These are phyloP conservation scores for Sinelater perroti DNA, from an alignment of 2,888 invertebrate species.

Conservation along the genomic window DNA sequence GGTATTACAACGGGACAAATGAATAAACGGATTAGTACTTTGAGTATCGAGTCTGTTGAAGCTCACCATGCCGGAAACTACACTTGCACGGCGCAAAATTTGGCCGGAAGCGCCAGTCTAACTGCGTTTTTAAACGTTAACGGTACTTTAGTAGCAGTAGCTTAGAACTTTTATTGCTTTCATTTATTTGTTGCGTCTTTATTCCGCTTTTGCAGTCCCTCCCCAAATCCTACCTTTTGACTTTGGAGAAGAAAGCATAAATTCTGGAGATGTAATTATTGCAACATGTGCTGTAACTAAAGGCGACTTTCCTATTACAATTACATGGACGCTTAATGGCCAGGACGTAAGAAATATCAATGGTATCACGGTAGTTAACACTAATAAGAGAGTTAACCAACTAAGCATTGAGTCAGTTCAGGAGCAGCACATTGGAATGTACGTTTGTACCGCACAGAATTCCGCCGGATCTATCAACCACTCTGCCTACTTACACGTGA, in stretches of 20 bases:
- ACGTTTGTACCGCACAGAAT: conserved; percentile 64
- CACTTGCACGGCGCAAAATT: conserved; percentile 65
- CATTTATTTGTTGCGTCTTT: conserved; percentile 35
- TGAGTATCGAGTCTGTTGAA: conserved; percentile 68
- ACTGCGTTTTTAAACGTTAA: conserved; percentile 64
- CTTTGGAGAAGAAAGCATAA: conserved; percentile 79
- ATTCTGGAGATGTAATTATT: conserved; percentile 80
- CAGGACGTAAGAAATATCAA: conserved; percentile 61
- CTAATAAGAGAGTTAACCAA: conserved; percentile 62
- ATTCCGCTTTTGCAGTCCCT: conserved; percentile 62
- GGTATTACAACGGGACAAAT: conserved; percentile 66
- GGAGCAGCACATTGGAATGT: conserved; percentile 62
- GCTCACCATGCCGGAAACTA: conserved; percentile 66
- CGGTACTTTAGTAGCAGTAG: conserved; percentile 60
- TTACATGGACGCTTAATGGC: conserved; percentile 74
- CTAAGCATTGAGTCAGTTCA: conserved; percentile 63
- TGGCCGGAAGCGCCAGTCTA: conserved; percentile 62
- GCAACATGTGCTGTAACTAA: conserved; percentile 79
- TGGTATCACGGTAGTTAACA: conserved; percentile 55
- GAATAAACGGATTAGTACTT: conserved; percentile 70
- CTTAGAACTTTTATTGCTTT: conserved; percentile 5
- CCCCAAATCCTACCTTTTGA: conserved; percentile 77
- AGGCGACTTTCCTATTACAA: conserved; percentile 80
- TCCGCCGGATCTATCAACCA: conserved; percentile 61
- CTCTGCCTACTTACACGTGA: conserved; percentile 61